These are phyloP conservation scores for Zaprionus lachaisei DNA, from an alignment of 1,140 invertebrate genomes.

Conservation along the genomic window DNA sequence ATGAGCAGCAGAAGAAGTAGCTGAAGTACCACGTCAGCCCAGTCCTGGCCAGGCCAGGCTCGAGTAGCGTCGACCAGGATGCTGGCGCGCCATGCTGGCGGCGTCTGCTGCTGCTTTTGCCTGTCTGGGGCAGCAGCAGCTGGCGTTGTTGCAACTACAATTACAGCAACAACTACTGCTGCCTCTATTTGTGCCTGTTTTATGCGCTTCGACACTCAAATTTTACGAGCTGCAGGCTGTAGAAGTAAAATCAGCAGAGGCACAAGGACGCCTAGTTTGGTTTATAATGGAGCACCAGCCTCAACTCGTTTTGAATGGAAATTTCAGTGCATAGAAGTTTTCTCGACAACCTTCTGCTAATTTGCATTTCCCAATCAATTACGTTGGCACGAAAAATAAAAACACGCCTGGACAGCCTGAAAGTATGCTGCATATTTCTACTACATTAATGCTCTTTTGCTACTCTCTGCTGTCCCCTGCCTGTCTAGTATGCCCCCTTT, in stretches of 20 bases:
- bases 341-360: not conserved
- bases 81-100: constrained; percentile 66
- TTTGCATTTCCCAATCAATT: constrained; percentile 6
- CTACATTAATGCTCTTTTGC: not conserved
- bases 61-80: constrained; percentile 16
- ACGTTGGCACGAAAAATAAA: not conserved
- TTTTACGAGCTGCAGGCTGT: constrained; percentile 32
- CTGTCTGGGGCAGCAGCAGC: constrained; percentile 1
- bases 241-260: constrained; percentile 1
- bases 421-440: not conserved
- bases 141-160: constrained; percentile 5
- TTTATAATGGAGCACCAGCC: not conserved
- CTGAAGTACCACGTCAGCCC: not conserved
- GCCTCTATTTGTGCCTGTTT: constrained; percentile 20
- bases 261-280: not conserved
- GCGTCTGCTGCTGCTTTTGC: constrained; percentile 31
- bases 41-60: too few relatives aligned
- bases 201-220: constrained; percentile 29
- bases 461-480: not conserved
- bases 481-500: too few relatives aligned
- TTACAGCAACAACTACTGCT: not conserved
- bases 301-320: constrained; percentile 18
- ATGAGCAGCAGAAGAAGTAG: not conserved
- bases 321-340: constrained; percentile 1
- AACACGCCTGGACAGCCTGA: not conserved